Base-by-base conservation (phyloP, 2,888 invertebrate genomes). In the Scaptomyza parva region DNA sequence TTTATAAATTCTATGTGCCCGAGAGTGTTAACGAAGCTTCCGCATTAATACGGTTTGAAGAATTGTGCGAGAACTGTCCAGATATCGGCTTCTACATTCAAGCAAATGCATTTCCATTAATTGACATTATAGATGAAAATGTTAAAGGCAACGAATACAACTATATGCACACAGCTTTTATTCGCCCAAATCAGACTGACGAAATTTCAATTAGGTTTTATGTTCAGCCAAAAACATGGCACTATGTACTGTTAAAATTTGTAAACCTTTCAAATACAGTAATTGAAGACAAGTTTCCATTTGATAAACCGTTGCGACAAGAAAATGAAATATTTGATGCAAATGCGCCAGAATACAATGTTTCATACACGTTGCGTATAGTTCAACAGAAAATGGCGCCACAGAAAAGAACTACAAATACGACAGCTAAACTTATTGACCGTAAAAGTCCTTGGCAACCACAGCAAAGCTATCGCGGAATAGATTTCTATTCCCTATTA, bases 181-280 rank as follows among this genome's bases (percentile, higher is more conserved):
- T 94, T 69, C 91, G 93, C 67, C 92, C 93, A 5, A 92, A 91
- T 86, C 83, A 91, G 76, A 91, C 88, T 2, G 92, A 88, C 53
- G 90, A 92, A 63, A 85, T 90, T 39, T 92, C 91, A 57, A 91
- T 94, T 8, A 83, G 89, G 45, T 94, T 94, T 85, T 90, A 92
- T 68, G 93, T 94, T 0, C 92, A 93, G 64, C 93, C 94, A 14
- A 93, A 91, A 69, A 89, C 92, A 3, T 94, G 94, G 94, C 94
- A 95, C 89, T 95, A 94, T 79, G 91, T 94, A 4, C 89, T 91
- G 35, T 86, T 93, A 39, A 79, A 85, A 68, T 92, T 92, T 77
- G 78, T 66, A 26, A 74, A 14, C 24, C 62, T 57, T 51, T 58
- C 28, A 5, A 58, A 63, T 28, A 9, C 28, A 45, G 63, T 61